Percentiles rank a stretch among this genome's conserved stretches.
These are phyloP conservation scores for Drosophila tani DNA, from an alignment of 1,140 invertebrate species.

Conservation along the genomic window DNA sequence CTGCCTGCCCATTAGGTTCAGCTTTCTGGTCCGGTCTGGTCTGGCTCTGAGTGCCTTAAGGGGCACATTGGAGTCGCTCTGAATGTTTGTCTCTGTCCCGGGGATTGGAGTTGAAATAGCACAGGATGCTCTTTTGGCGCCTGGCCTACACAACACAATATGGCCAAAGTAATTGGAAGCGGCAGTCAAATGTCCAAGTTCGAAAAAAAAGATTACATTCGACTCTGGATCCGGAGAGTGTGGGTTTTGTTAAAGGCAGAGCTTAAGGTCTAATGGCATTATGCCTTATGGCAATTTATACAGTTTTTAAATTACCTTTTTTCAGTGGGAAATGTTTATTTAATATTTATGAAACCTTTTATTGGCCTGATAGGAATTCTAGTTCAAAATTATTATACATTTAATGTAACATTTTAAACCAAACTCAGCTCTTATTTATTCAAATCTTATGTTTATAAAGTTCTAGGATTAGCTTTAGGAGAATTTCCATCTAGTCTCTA, in stretches of 20 bases:
- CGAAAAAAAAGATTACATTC: conserved; percentile 11
- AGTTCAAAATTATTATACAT: too few relatives aligned
- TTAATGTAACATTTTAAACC: too few relatives aligned
- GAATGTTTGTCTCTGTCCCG: conserved; percentile 69
- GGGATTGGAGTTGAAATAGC: conserved; percentile 35
- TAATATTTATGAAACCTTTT: too few relatives aligned
- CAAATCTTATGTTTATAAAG: not conserved
- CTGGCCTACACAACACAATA: conserved; percentile 10
- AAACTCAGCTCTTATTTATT: too few relatives aligned
- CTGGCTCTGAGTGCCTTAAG: conserved; percentile 41
- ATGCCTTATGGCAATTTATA: not conserved
- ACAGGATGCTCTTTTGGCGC: conserved; percentile 36
- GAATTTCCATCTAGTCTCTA: not conserved
- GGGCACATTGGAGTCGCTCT: conserved; percentile 72
- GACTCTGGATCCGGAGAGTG: not conserved
- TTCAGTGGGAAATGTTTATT: not conserved
- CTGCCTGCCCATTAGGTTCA: conserved; percentile 69
- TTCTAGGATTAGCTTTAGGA: not conserved
- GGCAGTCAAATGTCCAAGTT: conserved; percentile 25
- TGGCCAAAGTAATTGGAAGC: conserved; percentile 28
- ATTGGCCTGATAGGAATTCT: too few relatives aligned
- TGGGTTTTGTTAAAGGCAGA: not conserved
- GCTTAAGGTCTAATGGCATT: conserved; percentile 1
- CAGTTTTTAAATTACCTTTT: conserved; percentile 7
- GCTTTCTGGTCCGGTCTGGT: conserved; percentile 23